Evolutionary conservation across 2,888 invertebrate genomes (phyloP), one percentile per base, ranked within the genome.

Genomic region (Uropetala carovei): DNA sequence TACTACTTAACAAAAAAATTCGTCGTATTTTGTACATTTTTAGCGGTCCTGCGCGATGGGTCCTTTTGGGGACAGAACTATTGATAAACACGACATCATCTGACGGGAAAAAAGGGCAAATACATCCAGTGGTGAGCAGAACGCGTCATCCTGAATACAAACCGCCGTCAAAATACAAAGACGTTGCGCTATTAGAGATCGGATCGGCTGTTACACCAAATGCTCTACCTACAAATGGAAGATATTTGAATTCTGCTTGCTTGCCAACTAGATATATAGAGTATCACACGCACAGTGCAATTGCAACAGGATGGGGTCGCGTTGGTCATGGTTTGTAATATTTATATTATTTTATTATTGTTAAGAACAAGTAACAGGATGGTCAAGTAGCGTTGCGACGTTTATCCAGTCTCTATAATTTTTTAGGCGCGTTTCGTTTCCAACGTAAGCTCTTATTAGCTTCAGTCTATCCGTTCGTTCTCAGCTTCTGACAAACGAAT

Each of bases 171-270:
- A 86, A 86, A 27, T 86, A 86, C 27, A 22, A 86, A 27, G 86
- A 86, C 27, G 27, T 86, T 60, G 86, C 59, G n/a, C 60, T 86
- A 9, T 43, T 86, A 30, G 86, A 86, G 59, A 86, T 60, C 27
- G 86, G 60, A 4, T 16, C 86, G 4, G 60, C 86, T 5, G 30
- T 86, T 5, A 60, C 27, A 57, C 10, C 58, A 27, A 14, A 59
- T 27, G 57, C 85, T 18, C 8, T 86, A 57, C 5, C 56, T n/a
- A 5, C 57, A 2, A 16, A 59, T 58, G 9, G 14, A 8, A 86
- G 4, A 14, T 18, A 86, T 16, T 58, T 86, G 3, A 58, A 86
- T 13, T 58, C 85, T n/a, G 85, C 85, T 14, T 82, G 84, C 68
- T 27, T 43, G 27, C 84, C 83, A 27, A 92, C 92, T 4, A 18